Evolutionary conservation across 2,797 vertebrate genomes (phyloP).

Genomic region (Babyrousa celebensis): DNA sequence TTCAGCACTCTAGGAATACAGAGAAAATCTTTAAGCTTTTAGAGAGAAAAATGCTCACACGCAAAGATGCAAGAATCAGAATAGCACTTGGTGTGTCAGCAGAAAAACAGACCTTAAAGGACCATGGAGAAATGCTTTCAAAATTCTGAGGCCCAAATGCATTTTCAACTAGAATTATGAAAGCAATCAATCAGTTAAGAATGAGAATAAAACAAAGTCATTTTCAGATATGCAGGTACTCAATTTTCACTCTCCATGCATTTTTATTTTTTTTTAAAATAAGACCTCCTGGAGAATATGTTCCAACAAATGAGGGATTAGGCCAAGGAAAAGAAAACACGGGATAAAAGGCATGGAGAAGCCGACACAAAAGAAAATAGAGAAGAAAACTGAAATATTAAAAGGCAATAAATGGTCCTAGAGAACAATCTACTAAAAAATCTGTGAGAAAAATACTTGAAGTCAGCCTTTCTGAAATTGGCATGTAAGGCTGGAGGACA

Average conservation of each 20-base stretch:
- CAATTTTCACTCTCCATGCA: background rate
- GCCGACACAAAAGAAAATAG: background rate
- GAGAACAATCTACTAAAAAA: background rate
- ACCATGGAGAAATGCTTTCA: background rate
- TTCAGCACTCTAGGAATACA: constrained; percentile 25
- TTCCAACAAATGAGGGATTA: background rate
- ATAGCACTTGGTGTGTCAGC: background rate
- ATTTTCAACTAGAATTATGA: background rate
- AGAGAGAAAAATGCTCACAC: background rate
- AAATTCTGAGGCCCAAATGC: background rate
- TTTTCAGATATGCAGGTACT: background rate
- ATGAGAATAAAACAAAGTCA: background rate
- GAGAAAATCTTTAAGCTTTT: constrained; percentile 52
- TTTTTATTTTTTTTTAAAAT: background rate
- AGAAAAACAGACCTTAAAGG: background rate
- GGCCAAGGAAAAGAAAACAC: background rate
- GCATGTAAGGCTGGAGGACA: background rate
- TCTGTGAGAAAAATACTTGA: constrained; percentile 10
- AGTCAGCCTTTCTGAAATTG: background rate
- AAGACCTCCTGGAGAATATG: background rate
- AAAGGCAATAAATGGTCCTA: background rate
- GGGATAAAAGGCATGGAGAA: background rate
- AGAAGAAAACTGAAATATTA: background rate
- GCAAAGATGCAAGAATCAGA: background rate
- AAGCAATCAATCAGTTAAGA: background rate